Conservation (phyloP, 1,140 invertebrate genomes). For the Pachypeltis micranthus region DNA sequence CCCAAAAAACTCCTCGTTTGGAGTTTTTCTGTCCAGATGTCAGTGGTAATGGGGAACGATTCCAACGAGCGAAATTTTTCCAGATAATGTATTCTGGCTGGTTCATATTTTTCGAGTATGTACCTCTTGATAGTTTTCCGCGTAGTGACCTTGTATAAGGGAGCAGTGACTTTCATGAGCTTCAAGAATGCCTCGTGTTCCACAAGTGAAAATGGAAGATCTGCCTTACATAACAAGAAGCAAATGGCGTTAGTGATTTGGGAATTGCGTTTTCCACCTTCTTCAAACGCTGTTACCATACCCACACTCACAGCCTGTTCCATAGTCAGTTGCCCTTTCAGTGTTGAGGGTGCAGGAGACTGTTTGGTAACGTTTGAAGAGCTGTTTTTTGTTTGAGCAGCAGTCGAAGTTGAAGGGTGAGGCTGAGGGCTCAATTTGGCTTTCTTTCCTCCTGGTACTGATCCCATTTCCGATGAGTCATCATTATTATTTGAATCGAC, state of each 20-base stretch:
- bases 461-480: no score
- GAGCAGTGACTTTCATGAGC: not conserved
- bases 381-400: no score
- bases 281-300: not conserved
- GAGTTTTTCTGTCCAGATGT: not conserved
- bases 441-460: no score
- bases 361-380: no score
- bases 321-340: not conserved
- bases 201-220: not conserved
- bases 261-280: not conserved
- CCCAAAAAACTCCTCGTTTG: conserved; percentile 6
- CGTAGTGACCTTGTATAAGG: not conserved
- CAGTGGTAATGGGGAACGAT: not conserved
- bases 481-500: no score
- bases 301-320: not conserved
- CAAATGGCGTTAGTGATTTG: not conserved
- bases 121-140: not conserved
- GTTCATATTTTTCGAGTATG: not conserved
- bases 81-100: not conserved
- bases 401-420: no score
- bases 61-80: not conserved
- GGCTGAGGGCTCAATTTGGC: no score
- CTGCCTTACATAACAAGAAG: not conserved
- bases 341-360: no score
- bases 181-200: not conserved